A percentile compares a stretch with the other conserved stretches of the same genome.
Evolutionary conservation across 2,113 vertebrate genomes (phyloP).

Genomic region (Donacobius atricapilla): DNA sequence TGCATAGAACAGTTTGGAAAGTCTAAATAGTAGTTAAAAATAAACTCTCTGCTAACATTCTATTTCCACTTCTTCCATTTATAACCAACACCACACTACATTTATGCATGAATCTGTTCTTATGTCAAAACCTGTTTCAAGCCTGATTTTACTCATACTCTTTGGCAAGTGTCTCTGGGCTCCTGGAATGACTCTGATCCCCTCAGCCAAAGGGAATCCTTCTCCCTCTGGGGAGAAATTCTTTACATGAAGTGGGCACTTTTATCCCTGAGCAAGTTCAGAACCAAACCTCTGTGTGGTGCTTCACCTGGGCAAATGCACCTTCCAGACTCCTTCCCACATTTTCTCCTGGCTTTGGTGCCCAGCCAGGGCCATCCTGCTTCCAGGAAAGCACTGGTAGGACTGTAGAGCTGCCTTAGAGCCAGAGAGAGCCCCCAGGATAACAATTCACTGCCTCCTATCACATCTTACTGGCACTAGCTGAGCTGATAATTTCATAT

Average conservation of each 20-base stretch:
- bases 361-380: background rate
- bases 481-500: background rate
- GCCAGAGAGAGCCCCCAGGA: background rate
- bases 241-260: background rate
- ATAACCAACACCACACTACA: slow-evolving; percentile 5
- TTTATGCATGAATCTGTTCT: background rate
- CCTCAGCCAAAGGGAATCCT: background rate
- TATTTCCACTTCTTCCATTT: background rate
- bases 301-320: background rate
- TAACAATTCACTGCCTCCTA: background rate
- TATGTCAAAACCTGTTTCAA: background rate
- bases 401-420: background rate
- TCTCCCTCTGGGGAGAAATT: background rate
- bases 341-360: background rate
- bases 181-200: background rate
- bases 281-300: background rate
- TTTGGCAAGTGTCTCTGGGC: background rate
- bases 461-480: background rate
- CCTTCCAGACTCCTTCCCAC: background rate
- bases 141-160: background rate
- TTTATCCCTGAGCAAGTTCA: background rate
- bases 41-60: background rate
- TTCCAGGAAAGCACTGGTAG: background rate
- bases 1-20: background rate
- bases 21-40: background rate